Evolutionary conservation across 2,888 invertebrate genomes (phyloP).

Genomic region (Crepidodera aurea): DNA sequence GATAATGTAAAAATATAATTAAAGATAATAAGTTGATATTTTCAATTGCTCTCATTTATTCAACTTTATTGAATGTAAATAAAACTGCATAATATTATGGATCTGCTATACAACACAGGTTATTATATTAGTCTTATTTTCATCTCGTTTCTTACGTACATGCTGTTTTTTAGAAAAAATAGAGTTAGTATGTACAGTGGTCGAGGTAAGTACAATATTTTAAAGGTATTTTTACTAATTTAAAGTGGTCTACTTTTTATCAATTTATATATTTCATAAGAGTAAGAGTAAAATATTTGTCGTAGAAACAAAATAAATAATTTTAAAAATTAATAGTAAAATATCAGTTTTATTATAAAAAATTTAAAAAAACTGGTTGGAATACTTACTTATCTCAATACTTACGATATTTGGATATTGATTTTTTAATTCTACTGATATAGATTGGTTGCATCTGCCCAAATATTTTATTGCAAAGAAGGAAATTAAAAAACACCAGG

Average conservation of each 20-base stretch:
- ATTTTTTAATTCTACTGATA: no score
- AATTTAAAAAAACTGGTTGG: not conserved
- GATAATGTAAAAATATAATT: no score
- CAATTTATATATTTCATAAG: not conserved
- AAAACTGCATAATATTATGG: no score
- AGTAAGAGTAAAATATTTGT: not conserved
- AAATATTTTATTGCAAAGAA: constrained; percentile 51
- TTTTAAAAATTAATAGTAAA: not conserved
- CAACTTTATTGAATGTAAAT: no score
- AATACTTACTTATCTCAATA: no score
- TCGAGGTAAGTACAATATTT: not conserved
- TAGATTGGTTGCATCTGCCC: constrained; percentile 53
- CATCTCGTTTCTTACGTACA: constrained; percentile 1
- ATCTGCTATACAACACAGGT: not conserved
- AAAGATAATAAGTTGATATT: no score
- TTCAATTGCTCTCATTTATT: no score
- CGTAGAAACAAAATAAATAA: not conserved
- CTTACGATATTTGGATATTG: no score
- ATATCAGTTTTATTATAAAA: not conserved
- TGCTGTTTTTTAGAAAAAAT: constrained; percentile 10
- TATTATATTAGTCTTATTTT: constrained; percentile 6
- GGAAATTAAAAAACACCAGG: constrained; percentile 48
- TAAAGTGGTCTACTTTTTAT: not conserved
- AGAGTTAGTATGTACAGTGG: not conserved
- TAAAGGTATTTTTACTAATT: no score